Base-by-base conservation (phyloP, 2,888 invertebrate genomes). In the Lutraria lutraria region DNA sequence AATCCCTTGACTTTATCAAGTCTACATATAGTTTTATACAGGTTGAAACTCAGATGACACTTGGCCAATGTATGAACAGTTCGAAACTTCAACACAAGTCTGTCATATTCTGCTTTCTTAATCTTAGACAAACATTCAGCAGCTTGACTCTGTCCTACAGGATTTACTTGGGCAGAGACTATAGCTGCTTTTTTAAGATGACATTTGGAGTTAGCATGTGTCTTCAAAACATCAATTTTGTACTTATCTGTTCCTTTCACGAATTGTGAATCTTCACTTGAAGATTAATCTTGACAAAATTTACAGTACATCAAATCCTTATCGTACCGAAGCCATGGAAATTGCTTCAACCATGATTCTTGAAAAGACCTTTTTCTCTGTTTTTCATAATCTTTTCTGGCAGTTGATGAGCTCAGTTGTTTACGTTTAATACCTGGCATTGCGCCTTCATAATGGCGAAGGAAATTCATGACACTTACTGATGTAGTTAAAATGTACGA, bases 11-110 rank as follows among this genome's bases (percentile, higher is more conserved):
- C 79, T 34, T 16, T 79, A 31, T 79, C 79, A 12, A 79, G 34
- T n/a, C 34, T 79, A n/a, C 79, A 79, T 79, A 79, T 79, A 79
- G 25, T 34, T 4, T 31, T 79, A n/a, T 79, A 79, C 25, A 79
- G 21, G 31, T 79, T 79, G 19, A 79, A 79, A 19, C 31, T 79
- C 31, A 79, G 31, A 31, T 79, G 79, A 31, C 29, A 4, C 21
- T 79, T 29, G 8, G 79, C 79, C 15, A 79, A 21, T 8, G 79
- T 19, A 34, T 79, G 79, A 19, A 21, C 79, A 34, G 79, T 79
- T 79, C 79, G 15, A 29, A 79, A 79, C 19, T 79, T 79, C 12
- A 79, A 15, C 4, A 19, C 31, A 10, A 29, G 31, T 16, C 31
- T 19, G 31, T 79, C 79, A 34, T 79, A 79, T 21, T 79, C 79